Evolutionary conservation across 2,888 invertebrate genomes (phyloP), one percentile per base, ranked within the genome.

Genomic region (Euproctis similis): DNA sequence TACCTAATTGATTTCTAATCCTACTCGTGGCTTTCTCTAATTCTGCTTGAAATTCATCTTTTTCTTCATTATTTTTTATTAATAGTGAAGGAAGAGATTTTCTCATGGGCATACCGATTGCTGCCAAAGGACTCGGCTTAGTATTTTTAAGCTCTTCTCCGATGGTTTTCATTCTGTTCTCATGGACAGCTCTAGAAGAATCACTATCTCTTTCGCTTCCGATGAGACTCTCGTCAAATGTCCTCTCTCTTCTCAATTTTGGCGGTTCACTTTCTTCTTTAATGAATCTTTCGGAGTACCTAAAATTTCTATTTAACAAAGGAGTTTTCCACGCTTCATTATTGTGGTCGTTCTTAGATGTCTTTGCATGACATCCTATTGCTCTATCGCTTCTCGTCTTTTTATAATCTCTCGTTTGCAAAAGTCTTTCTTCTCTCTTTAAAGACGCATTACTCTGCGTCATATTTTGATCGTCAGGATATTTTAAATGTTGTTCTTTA

Each of bases 81-180:
- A 82, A 73, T 81, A 82, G 73, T 65, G 82, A 82, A 75, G 82
- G 82, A 75, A 81, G 82, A 77, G 82, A 82, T 77, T 84, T 82
- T 72, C 78, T 78, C 55, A 82, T 65, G 47, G 80, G 81, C 53
- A 75, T 72, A 39, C 59, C 69, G 45, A 59, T 68, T 24, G 68
- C 65, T 35, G 70, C 64, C 39, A 75, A 41, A 20, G 70, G 71
- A 45, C 62, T 73, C 11, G 69, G 44, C 37, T 66, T 72, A 37
- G 59, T 67, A 27, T 47, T 56, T 47, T 64, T 76, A 28, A 75
- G 46, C 51, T 76, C 75, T 26, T 72, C 71, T 31, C 68, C 72
- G 37, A 70, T 53, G 36, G 55, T 48, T 61, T 72, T 82, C 51
- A 70, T 61, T 57, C 56, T 73, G 34, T 40, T 68, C 30, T 74